A percentile compares a stretch with the other conserved stretches of the same genome.
These are phyloP conservation scores for Mus pahari DNA, from an alignment of 2,113 vertebrate species.

Conservation along the genomic window DNA sequence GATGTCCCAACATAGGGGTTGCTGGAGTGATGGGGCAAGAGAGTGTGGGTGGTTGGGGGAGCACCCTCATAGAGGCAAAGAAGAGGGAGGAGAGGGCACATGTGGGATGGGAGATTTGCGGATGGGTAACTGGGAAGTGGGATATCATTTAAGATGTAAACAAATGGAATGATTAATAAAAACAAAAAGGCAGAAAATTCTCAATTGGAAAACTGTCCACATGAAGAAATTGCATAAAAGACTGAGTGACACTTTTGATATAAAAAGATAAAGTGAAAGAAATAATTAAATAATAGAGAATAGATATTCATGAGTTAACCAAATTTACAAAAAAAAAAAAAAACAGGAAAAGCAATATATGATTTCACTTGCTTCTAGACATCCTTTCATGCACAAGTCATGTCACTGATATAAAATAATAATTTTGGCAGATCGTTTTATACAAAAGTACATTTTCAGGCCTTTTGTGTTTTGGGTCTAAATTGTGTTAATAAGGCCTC, in stretches of 20 bases:
- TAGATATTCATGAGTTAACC: neutral
- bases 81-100: rapidly evolving
- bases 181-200: neutral
- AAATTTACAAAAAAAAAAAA: neutral
- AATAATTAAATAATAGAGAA: neutral
- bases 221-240: neutral
- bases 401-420: neutral
- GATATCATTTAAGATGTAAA: no score
- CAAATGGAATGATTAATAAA: neutral
- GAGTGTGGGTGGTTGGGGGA: no score
- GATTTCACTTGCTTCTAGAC: neutral
- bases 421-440: neutral
- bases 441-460: neutral
- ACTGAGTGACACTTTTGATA: neutral
- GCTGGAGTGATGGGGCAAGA: no score
- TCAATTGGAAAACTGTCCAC: neutral
- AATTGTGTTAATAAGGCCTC: neutral
- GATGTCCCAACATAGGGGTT: no score
- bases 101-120: no score
- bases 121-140: no score
- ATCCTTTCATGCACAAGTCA: neutral
- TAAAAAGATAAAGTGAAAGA: neutral
- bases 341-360: neutral
- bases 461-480: neutral
- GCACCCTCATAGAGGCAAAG: no score